A percentile compares a stretch with the other conserved stretches of the same genome.
Conservation (phyloP, 2,797 vertebrate genomes). For the Lithobates sylvaticus region DNA sequence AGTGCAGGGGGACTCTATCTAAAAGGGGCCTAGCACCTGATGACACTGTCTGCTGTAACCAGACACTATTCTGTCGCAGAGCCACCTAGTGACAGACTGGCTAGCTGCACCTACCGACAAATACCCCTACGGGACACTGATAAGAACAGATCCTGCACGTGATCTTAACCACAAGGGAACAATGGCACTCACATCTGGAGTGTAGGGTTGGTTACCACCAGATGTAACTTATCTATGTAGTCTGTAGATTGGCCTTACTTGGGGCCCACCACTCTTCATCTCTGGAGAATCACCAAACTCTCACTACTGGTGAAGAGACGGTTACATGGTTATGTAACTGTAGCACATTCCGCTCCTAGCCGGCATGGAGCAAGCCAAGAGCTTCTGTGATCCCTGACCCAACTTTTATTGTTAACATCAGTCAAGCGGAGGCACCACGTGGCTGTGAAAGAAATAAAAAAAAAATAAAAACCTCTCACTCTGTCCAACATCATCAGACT, state of each 20-base stretch:
- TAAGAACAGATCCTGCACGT: too few species aligned
- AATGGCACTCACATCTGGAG: slow-evolving; percentile 4
- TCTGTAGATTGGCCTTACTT: not conserved
- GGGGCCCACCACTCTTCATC: slow-evolving; percentile 3
- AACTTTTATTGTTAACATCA: slow-evolving; percentile 31
- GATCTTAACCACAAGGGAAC: too few species aligned
- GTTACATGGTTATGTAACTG: slow-evolving; percentile 17
- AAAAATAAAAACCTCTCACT: slow-evolving; percentile 1
- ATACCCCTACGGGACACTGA: too few species aligned
- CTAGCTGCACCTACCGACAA: too few species aligned
- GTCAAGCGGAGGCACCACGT: slow-evolving; percentile 22
- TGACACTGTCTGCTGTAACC: too few species aligned
- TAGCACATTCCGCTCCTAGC: slow-evolving; percentile 8
- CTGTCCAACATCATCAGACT: slow-evolving; percentile 37
- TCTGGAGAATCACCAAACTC: not conserved
- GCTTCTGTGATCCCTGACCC: slow-evolving; percentile 38
- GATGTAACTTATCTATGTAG: not conserved
- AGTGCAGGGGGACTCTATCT: too few species aligned
- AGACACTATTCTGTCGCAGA: too few species aligned
- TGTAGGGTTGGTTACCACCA: not conserved
- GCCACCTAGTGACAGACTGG: too few species aligned
- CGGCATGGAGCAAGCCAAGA: slow-evolving; percentile 16
- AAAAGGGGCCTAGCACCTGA: too few species aligned
- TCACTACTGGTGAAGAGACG: not conserved
- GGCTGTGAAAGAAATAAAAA: not conserved